Percentiles rank a stretch among this genome's conserved stretches.
phyloP scores from a whole-genome alignment of 1,140 invertebrate genomes.

The Aporrectodea caliginosa region DNA sequence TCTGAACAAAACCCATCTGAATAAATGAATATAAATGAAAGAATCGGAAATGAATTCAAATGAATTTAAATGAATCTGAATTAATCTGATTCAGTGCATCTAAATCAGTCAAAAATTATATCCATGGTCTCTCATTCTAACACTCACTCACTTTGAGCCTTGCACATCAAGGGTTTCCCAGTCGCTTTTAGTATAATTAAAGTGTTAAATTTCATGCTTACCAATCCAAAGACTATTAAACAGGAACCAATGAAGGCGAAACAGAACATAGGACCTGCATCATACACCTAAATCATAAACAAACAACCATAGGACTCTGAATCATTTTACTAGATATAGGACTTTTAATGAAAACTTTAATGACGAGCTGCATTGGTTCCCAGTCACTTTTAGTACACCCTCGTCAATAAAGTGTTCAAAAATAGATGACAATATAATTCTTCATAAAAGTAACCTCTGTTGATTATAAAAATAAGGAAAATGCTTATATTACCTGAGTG shows the following conservation, averaged over 20 bases:
- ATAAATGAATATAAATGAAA: neutral
- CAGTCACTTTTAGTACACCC: too few species aligned
- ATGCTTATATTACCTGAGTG: too few species aligned
- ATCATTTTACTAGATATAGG: too few species aligned
- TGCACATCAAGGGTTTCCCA: too few species aligned
- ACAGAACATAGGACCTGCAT: constrained; percentile 49
- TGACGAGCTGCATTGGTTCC: too few species aligned
- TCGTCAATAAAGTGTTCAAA: too few species aligned
- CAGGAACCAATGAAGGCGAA: constrained; percentile 45
- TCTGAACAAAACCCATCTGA: neutral
- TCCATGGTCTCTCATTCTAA: neutral
- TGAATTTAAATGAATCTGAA: neutral
- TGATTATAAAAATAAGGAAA: too few species aligned
- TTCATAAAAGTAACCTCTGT: too few species aligned
- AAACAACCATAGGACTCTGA: too few species aligned
- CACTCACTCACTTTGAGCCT: neutral
- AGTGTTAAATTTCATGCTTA: constrained; percentile 37
- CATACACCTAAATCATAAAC: constrained; percentile 37
- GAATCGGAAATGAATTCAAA: neutral
- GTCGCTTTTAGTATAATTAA: too few species aligned
- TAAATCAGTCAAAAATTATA: neutral
- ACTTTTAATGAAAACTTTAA: too few species aligned
- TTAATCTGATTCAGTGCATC: neutral
- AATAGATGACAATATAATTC: too few species aligned
- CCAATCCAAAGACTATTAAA: constrained; percentile 47